Evolutionary conservation across 2,113 vertebrate genomes (phyloP), one percentile per base, ranked within the genome.

Genomic region (Chrysemys picta): DNA sequence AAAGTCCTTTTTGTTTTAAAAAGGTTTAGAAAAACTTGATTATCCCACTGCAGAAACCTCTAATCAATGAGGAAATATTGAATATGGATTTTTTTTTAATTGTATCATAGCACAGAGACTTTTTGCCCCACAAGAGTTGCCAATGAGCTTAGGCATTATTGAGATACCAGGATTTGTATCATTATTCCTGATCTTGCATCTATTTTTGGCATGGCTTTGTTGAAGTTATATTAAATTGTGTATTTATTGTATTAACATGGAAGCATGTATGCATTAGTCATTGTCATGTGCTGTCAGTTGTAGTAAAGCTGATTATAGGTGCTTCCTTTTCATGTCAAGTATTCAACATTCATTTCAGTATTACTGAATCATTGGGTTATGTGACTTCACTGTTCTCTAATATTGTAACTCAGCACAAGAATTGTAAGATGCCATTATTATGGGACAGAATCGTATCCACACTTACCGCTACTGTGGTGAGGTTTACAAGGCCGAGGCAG

Each of bases 261-360:
- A 80, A 90, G 69, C 8, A 2, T 12, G 13, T 45, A 69, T 0
- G 12, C n/a, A n/a, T 62, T 11, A 5, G 35, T 76, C 10, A 42
- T 45, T 76, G 24, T 13, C 38, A 76, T 12, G 11, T 76, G 38
- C 21, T 76, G 35, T 45, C 10, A 76, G 14, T 9, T n/a, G 31
- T 17, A 38, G n/a, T 75, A 75, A 75, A 97, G 91, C 89, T 90
- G 79, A 91, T 38, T 89, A 79, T 78, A 96, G 87, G 89, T 94
- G 56, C 95, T 97, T 97, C 95, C 85, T 96, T 94, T 94, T 94
- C 96, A 93, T 91, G 53, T 76, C 65, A 92, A 83, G 81, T 92
- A 95, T 90, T 96, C 88, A 82, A 85, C 91, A 93, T 95, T 95
- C 90, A 94, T 93, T 95, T 94, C 0, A 0, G 24, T 84, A 78